Base-by-base conservation (phyloP, 2,797 vertebrate genomes). In the Sciurus carolinensis region DNA sequence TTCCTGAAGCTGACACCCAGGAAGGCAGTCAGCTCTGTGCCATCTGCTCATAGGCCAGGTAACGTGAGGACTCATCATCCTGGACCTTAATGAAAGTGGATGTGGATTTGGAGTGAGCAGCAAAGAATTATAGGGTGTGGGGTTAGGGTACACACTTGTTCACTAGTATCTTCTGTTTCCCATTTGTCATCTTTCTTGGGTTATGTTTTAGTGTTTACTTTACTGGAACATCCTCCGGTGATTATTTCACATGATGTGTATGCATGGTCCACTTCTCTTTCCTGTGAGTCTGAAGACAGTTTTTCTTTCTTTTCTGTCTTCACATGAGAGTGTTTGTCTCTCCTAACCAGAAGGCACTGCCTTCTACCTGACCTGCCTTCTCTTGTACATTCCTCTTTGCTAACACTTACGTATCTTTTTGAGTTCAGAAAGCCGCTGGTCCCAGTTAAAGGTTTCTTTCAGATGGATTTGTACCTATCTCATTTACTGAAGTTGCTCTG, bases 251-350 rank as follows among this genome's bases (percentile, higher is more conserved):
- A n/a, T 0, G 1, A 14, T 75, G 1, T 87, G 26, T 83, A 0
- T 76, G 30, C 11, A 20, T 36, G 28, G 15, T 64, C 28, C 89
- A 0, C 64, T 66, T 90, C 52, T 94, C 54, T 22, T 33, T 42
- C 36, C n/a, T 69, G 3, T 62, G 14, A 92, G 7, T 77, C n/a
- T 87, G 54, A 76, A 79, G 91, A 95, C 64, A 91, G 7, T 69
- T 86, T 85, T 82, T 84, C 67, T 47, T 93, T 90, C 67, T 47
- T 93, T 90, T 95, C 76, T 17, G 59, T 85, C 44, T 92, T 95
- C 4, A 11, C 5, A 33, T 54, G 83, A 91, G 39, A 80, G 24
- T 36, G 10, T 94, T 80, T 89, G 42, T 67, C 9, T 57, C 44
- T 66, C 20, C 79, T 88, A 30, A 69, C 30, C 30, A 47, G 47